Percentiles rank a stretch among this genome's conserved stretches.
phyloP scores from a whole-genome alignment of 2,797 vertebrate genomes.

The Myotis findleyi region DNA sequence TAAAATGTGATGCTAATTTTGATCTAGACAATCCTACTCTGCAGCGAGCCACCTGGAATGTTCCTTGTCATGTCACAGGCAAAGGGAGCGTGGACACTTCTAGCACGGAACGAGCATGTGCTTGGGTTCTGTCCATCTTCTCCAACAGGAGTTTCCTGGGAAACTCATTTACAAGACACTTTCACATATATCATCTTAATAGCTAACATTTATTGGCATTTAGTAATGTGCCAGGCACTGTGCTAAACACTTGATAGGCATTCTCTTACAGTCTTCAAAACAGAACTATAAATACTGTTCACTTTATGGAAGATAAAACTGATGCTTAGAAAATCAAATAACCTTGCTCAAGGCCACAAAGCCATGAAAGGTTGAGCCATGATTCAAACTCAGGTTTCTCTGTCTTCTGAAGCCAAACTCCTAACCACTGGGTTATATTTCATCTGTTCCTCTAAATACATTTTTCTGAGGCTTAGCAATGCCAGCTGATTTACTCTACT shows the following conservation, averaged over 20 bases:
- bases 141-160: neutral
- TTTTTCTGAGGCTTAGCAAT: neutral
- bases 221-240: neutral
- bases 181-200: neutral
- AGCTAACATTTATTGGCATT: neutral
- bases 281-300: neutral
- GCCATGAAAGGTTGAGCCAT: neutral
- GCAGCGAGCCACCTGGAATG: neutral
- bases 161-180: neutral
- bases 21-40: neutral
- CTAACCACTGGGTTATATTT: neutral
- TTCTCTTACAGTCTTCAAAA: neutral
- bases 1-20: neutral
- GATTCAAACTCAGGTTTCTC: neutral
- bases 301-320: slow-evolving; percentile 18
- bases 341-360: neutral
- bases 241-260: neutral
- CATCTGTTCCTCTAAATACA: neutral
- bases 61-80: neutral
- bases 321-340: neutral
- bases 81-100: neutral
- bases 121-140: neutral
- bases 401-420: neutral
- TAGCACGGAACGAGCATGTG: neutral
- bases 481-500: neutral